Evolutionary conservation across 2,113 vertebrate genomes (phyloP).

Genomic region (Protobothrops flavoviridis): DNA sequence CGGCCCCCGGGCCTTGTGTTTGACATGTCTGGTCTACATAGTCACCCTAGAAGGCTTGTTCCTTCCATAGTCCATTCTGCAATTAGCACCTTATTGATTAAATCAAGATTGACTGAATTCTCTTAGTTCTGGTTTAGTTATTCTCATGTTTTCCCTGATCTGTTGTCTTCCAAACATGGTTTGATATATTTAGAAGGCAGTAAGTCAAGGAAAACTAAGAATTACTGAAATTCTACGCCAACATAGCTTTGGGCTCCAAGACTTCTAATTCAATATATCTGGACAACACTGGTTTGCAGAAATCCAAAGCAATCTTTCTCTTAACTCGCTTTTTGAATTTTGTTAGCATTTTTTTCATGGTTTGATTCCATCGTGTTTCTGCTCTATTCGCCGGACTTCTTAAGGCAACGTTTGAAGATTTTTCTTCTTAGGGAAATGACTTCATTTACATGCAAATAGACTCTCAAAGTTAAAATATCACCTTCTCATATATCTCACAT

Average conservation of each 20-base stretch:
- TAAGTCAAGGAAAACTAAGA: neutral
- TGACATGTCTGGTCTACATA: too few species aligned
- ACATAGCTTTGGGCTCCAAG: neutral
- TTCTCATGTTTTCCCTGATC: neutral
- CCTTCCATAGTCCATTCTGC: neutral
- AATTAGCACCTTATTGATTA: neutral
- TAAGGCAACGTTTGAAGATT: neutral
- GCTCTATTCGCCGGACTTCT: neutral
- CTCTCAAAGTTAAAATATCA: neutral
- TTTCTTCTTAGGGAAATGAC: neutral
- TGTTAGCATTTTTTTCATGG: neutral
- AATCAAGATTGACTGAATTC: neutral
- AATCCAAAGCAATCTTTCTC: neutral
- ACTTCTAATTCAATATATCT: neutral
- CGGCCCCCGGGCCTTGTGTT: too few species aligned
- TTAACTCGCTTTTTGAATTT: neutral
- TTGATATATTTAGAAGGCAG: neutral
- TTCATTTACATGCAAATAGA: neutral
- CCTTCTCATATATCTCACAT: neutral
- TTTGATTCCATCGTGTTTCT: neutral
- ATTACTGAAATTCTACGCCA: neutral
- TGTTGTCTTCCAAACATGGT: neutral
- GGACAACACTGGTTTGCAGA: neutral
- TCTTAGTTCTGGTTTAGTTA: neutral
- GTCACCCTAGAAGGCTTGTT: neutral